Evolutionary conservation across 2,797 vertebrate species (phyloP), one percentile per base, ranked within the genome.

Genomic region (Poeciliopsis turneri): DNA sequence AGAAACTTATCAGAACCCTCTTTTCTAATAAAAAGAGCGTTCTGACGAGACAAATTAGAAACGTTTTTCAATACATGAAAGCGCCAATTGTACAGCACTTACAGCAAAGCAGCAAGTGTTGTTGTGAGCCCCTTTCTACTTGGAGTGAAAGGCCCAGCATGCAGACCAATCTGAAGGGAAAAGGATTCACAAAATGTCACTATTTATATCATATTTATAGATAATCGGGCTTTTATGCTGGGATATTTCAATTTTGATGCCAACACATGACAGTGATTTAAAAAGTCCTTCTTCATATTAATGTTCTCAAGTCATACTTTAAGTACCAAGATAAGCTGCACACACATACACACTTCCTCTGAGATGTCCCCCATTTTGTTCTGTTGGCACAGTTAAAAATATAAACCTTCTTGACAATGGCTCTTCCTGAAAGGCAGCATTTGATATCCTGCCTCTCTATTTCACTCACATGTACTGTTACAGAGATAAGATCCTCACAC

Each of bases 331-430:
- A 64, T 73, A 74, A 74, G 41, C 81, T 66, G 8, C 36, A 4
- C 30, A 85, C 72, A 72, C 36, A 79, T 59, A 9, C 46, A 7
- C 30, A 85, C 74, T 86, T 90, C 88, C 82, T 66, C 36, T 91
- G 88, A 90, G 90, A 90, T 91, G 92, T 87, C 86, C 89, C 90
- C 77, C n/a, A 75, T 92, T 93, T 76, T 88, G 74, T 90, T 89
- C 79, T 90, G 88, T 86, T 89, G 84, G 83, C 79, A 76, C 45
- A 1, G 77, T 74, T 89, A 78, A 92, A 83, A 91, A 84, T 87
- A 87, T 77, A 83, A 91, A 90, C 82, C 81, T 83, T 87, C 78
- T 82, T 82, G 75, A 81, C 92, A 93, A 90, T 88, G 78, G 86
- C 75, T 80, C 85, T 92, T 92, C 90, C 90, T 92, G 90, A 90